These are phyloP conservation scores for Stigmatopora argus DNA, from an alignment of 2,113 vertebrate genomes.

Conservation along the genomic window DNA sequence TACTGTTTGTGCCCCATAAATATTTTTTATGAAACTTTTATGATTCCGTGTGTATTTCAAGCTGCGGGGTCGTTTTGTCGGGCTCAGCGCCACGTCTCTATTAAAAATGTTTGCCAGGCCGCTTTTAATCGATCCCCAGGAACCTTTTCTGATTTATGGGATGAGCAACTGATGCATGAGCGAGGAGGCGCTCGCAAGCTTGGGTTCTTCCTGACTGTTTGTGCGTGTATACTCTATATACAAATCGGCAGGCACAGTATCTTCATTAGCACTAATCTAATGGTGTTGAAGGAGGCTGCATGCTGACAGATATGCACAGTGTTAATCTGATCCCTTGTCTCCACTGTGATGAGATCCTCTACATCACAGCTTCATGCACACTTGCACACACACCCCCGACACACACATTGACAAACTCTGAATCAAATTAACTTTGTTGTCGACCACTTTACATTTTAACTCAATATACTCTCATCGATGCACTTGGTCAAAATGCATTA, in stretches of 20 bases:
- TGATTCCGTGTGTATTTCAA: conserved; percentile 18
- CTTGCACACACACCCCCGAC: conserved; percentile 40
- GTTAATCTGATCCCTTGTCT: conserved; percentile 68
- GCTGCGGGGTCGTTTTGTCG: conserved; percentile 16
- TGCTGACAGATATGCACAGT: conserved; percentile 67
- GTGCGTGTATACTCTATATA: conserved; percentile 12
- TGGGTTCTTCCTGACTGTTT: conserved; percentile 3
- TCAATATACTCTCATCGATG: conserved; percentile 50
- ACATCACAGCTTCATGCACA: conserved; percentile 43
- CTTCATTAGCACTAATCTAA: conserved; percentile 69
- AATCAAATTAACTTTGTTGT: conserved; percentile 61
- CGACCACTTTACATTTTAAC: conserved; percentile 65
- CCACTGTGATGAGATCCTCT: conserved; percentile 58
- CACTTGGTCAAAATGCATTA: conserved; percentile 58
- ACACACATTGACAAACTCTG: conserved; percentile 18
- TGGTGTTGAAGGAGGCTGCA: conserved; percentile 56
- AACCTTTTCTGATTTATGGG: conserved; percentile 49
- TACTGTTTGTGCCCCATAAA: conserved; percentile 10
- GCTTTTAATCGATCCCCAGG: conserved; percentile 54
- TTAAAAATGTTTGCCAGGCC: conserved; percentile 41
- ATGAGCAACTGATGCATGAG: conserved; percentile 48
- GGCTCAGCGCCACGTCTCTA: conserved; percentile 30
- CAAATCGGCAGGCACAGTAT: conserved; percentile 51
- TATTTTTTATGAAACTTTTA: conserved; percentile 29
- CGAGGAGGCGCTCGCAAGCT: conserved; percentile 30